Percentiles rank a stretch among this genome's conserved stretches.
phyloP scores from a whole-genome alignment of 2,888 invertebrate species.

The Xestia ashworthii region DNA sequence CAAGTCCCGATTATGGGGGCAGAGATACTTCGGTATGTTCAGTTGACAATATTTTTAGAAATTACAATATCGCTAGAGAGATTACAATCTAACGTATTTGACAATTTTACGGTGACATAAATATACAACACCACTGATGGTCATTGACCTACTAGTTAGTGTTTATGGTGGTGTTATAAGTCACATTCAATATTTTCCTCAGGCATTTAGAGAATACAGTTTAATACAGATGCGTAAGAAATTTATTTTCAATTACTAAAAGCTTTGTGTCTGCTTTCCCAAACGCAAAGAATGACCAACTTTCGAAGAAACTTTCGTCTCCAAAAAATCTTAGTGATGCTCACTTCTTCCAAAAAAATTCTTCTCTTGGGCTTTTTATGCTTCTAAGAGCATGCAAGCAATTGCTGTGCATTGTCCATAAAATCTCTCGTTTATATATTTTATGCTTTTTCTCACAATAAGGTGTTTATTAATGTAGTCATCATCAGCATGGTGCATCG shows the following conservation, averaged over 20 bases:
- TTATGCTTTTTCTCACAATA: not conserved
- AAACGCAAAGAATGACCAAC: not conserved
- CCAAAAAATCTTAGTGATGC: not conserved
- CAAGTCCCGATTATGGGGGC: too few relatives aligned
- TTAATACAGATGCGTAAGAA: not conserved
- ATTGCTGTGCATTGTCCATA: not conserved
- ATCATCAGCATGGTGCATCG: not conserved
- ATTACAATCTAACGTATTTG: too few relatives aligned
- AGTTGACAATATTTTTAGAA: too few relatives aligned
- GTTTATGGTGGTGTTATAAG: not conserved
- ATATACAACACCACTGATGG: too few relatives aligned
- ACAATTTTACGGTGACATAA: too few relatives aligned
- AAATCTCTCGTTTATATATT: too few relatives aligned
- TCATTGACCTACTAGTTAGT: not conserved
- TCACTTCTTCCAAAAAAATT: not conserved
- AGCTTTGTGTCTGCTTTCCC: not conserved
- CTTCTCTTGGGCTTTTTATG: not conserved
- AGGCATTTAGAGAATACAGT: not conserved
- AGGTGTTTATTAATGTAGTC: too few relatives aligned
- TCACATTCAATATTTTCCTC: not conserved
- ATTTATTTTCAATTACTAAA: not conserved
- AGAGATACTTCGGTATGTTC: too few relatives aligned
- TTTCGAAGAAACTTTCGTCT: not conserved
- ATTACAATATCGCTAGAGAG: too few relatives aligned
- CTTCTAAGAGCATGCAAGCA: not conserved